Percentiles rank a stretch among this genome's conserved stretches.
Conservation (phyloP, 2,113 vertebrate species). For the Brienomyrus brachyistius region DNA sequence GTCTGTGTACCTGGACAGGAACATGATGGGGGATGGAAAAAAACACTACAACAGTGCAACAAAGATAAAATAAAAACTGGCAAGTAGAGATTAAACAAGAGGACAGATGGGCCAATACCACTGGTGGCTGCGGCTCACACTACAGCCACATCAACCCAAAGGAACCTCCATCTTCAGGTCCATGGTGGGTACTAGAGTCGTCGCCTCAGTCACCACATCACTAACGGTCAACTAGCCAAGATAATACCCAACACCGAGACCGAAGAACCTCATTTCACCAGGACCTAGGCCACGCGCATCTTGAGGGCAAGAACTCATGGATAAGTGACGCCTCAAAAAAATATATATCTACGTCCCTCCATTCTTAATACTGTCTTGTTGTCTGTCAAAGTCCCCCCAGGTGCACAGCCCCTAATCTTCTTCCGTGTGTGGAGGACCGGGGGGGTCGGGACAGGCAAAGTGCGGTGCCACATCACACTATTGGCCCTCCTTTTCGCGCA, state of each 20-base stretch:
- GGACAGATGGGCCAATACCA: not conserved
- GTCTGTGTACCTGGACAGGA: not conserved
- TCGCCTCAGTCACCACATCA: not conserved
- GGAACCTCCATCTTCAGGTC: too few relatives aligned
- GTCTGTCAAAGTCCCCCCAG: not conserved
- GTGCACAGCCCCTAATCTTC: not conserved
- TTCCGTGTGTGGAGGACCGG: not conserved
- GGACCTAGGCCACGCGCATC: conserved; percentile 29
- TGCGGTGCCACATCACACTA: conserved; percentile 23
- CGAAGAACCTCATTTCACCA: not conserved
- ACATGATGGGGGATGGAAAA: not conserved
- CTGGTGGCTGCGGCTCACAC: not conserved
- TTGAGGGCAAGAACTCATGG: conserved; percentile 35
- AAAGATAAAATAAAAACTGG: not conserved
- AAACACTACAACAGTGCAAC: not conserved
- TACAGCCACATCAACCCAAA: not conserved
- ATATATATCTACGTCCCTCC: conserved; percentile 4
- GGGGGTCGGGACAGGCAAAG: not conserved
- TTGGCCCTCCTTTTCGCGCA: conserved; percentile 86
- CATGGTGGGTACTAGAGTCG: not conserved
- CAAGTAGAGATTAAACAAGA: not conserved
- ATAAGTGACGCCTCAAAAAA: conserved; percentile 37
- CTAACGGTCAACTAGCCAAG: not conserved
- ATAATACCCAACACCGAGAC: not conserved
- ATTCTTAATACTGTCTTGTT: not conserved